Conservation (phyloP, 2,797 vertebrate genomes). For the Bucorvus abyssinicus region DNA sequence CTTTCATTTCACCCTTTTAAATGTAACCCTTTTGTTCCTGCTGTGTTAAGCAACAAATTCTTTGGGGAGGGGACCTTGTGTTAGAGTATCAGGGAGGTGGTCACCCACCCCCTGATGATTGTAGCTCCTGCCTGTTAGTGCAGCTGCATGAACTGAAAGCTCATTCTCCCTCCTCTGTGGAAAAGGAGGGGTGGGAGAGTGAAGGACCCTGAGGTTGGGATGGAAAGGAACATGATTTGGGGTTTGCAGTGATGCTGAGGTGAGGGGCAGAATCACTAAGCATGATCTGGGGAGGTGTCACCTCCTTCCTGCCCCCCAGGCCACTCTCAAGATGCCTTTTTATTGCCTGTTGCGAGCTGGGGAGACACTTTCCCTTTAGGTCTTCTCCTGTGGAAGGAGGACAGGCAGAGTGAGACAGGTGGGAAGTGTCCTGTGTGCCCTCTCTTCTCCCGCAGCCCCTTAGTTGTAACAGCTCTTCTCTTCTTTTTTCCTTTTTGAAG, state of each 20-base stretch:
- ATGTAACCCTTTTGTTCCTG: neutral
- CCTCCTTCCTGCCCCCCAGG: neutral
- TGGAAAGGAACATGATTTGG: neutral
- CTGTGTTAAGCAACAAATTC: neutral
- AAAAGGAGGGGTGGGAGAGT: neutral
- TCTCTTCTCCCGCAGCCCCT: neutral
- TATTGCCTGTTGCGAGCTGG: neutral
- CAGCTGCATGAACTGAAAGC: neutral
- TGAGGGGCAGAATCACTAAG: neutral
- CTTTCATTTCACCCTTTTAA: slow-evolving; percentile 2
- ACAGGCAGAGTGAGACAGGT: neutral
- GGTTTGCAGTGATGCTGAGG: neutral
- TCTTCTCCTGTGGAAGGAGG: neutral
- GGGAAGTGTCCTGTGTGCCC: neutral
- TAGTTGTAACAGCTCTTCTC: neutral
- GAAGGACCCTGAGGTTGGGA: neutral
- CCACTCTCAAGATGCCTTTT: neutral
- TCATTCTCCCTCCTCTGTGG: neutral
- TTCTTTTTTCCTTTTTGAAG: neutral
- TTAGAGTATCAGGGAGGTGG: neutral
- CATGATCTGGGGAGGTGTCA: neutral
- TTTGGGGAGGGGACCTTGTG: neutral
- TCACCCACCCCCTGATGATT: no score
- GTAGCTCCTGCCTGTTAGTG: neutral
- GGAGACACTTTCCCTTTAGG: neutral